phyloP scores from a whole-genome alignment of 2,113 vertebrate species.

The Hemiprocne comata region DNA sequence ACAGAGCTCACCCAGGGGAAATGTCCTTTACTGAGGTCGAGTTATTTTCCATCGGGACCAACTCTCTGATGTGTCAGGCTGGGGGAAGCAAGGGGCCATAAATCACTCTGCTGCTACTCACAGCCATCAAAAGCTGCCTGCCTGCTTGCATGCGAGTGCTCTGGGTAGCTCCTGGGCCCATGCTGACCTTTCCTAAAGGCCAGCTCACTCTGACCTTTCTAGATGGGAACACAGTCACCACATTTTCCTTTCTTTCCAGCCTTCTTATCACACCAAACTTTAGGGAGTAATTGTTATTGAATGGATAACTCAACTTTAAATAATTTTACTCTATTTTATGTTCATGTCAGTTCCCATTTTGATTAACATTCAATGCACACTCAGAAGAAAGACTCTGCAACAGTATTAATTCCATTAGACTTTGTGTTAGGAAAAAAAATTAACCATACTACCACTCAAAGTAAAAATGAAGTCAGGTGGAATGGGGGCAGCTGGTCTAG shows the following conservation, averaged over 20 bases:
- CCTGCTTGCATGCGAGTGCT: rapidly evolving
- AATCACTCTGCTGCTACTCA: not conserved
- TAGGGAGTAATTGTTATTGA: not conserved
- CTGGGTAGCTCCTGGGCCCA: not conserved
- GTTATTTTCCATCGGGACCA: not conserved
- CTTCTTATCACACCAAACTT: not conserved
- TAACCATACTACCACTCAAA: rapidly evolving
- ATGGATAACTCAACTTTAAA: not conserved
- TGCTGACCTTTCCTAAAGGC: not conserved
- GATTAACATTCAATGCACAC: rapidly evolving
- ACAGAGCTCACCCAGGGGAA: rapidly evolving
- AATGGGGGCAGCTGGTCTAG: not conserved
- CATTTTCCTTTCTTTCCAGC: not conserved
- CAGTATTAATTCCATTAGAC: not conserved
- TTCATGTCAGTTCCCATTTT: rapidly evolving
- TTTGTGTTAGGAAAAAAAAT: not conserved
- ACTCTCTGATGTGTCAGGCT: rapidly evolving
- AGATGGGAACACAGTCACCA: not conserved
- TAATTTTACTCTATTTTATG: not conserved
- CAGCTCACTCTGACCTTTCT: not conserved
- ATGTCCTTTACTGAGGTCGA: not conserved
- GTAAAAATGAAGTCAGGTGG: not conserved
- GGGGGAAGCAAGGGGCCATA: not conserved
- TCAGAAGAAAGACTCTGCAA: not conserved
- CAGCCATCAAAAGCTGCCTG: not conserved